Evolutionary conservation across 2,888 invertebrate species (phyloP), one percentile per base, ranked within the genome.

Genomic region (Bombylius major): DNA sequence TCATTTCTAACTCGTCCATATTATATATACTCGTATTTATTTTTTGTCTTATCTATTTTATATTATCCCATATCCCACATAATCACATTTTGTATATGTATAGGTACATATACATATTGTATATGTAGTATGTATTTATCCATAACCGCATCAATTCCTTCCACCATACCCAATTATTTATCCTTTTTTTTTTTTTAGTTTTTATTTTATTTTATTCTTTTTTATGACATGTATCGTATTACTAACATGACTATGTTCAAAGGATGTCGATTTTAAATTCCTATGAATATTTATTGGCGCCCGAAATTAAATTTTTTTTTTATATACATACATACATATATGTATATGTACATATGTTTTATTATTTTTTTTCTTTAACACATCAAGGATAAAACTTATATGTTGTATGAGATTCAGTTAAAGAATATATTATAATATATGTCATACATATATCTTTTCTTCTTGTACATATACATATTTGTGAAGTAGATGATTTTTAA

Each of bases 241-340:
- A 36, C 6, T 8, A 8, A 36, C 36, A 36, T 36, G 9, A 8
- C 6, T 36, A 36, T 36, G 9, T 8, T 56, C 52, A 55, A 58
- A 54, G 54, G 56, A 58, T 60, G 60, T 60, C 58, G 49, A 60
- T 60, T 60, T 60, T 56, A 58, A 60, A 60, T 60, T 60, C 58
- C 60, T 56, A 60, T 60, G 60, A 60, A 60, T 60, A 60, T 60
- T 60, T 60, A 60, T 60, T 56, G 57, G 46, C 45, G 53, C 52
- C 54, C 55, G 53, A 60, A 60, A 60, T 60, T 56, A 58, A 60
- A 60, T 58, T 58, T 58, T 60, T 60, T 54, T 46, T 49, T 42
- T 11, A 42, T 11, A 11, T 42, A 11, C 11, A 42, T 42, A 42
- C 6, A 42, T 42, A 42, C 3, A 42, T 42, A 5, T 42, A 11